Base-by-base conservation (phyloP, 1,140 invertebrate species). In the Asbolus verrucosus region DNA sequence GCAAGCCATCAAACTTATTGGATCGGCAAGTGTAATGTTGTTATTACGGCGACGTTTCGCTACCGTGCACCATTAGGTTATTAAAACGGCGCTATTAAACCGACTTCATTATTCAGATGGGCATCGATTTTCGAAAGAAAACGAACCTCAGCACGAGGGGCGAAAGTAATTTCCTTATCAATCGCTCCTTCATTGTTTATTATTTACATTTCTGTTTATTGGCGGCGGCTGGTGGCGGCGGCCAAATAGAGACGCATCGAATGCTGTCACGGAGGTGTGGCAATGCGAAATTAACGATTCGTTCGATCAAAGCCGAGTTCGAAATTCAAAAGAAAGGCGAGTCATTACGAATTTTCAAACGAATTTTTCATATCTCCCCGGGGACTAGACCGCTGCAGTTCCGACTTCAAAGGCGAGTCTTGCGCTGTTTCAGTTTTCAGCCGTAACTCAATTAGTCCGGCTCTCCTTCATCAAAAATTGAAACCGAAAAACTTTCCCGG, bases 91-190 rank as follows among this genome's bases (percentile, higher is more conserved):
- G 41, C 6, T 16, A 46, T 46, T 46, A 46, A 46, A 46, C 19
- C 41, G 41, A 46, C 41, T 46, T 46, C 41, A 46, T 46, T 46
- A 46, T 46, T 46, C 19, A 46, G 19, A 46, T 46, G 41, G 41
- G 16, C 41, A 46, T 46, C 18, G 41, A 46, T 46, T 46, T 46
- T 46, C 41, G 41, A 46, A 46, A 27, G 24, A 8, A n/a, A 27
- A 8, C 24, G 24, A 27, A 8, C n/a, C 24, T 27, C 24, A 8
- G 24, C n/a, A n/a, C 24, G 24, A 27, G 24, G 24, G 24, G 8
- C 14, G 41, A 46, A 46, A 14, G 41, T 16, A 19, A 46, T 46
- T 46, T 46, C 41, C 41, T 19, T 46, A 46, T 46, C 41, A 19
- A 46, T 46, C 41, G 19, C 6, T 16, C 15, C n/a, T n/a, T n/a